These are phyloP conservation scores for Zaprionus taronus DNA, from an alignment of 1,140 invertebrate genomes.

Conservation along the genomic window DNA sequence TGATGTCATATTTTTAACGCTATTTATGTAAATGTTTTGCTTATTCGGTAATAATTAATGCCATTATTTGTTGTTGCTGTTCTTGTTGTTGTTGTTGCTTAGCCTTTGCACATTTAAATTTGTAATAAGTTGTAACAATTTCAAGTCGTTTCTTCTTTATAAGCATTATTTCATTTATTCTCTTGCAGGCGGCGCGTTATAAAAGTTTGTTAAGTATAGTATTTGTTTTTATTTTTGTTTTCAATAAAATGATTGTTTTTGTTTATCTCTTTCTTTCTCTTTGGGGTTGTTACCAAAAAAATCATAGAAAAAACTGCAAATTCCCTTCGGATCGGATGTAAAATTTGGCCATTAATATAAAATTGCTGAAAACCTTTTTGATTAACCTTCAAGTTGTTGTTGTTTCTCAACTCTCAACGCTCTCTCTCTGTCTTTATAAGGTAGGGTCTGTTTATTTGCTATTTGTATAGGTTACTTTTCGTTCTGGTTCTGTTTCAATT, in stretches of 20 bases:
- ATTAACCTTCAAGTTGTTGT: slow-evolving; percentile 61
- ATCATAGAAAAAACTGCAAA: slow-evolving; percentile 67
- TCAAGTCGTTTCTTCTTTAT: slow-evolving; percentile 51
- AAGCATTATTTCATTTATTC: slow-evolving; percentile 41
- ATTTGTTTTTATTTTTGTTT: slow-evolving; percentile 16
- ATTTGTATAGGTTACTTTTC: slow-evolving; percentile 27
- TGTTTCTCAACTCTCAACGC: slow-evolving; percentile 14
- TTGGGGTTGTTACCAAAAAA: slow-evolving; percentile 80
- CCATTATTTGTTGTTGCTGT: slow-evolving; percentile 57
- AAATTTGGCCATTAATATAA: slow-evolving; percentile 80
- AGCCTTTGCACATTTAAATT: slow-evolving; percentile 59
- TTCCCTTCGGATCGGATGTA: slow-evolving; percentile 45
- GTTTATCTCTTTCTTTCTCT: slow-evolving; percentile 55
- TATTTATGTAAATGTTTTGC: slow-evolving; percentile 35
- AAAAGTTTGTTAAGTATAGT: slow-evolving; percentile 72
- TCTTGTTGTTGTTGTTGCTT: slow-evolving; percentile 45
- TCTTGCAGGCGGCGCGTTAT: slow-evolving; percentile 50
- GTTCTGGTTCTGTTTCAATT: slow-evolving; percentile 43
- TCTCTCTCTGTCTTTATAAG: slow-evolving; percentile 2
- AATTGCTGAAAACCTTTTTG: slow-evolving; percentile 79
- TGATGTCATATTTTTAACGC: slow-evolving; percentile 10
- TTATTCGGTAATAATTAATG: slow-evolving; percentile 63
- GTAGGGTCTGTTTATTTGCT: slow-evolving; percentile 45
- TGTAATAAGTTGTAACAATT: slow-evolving; percentile 59
- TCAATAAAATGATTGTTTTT: slow-evolving; percentile 77